phyloP scores from a whole-genome alignment of 2,797 vertebrate genomes.

The Tragopan temminckii region DNA sequence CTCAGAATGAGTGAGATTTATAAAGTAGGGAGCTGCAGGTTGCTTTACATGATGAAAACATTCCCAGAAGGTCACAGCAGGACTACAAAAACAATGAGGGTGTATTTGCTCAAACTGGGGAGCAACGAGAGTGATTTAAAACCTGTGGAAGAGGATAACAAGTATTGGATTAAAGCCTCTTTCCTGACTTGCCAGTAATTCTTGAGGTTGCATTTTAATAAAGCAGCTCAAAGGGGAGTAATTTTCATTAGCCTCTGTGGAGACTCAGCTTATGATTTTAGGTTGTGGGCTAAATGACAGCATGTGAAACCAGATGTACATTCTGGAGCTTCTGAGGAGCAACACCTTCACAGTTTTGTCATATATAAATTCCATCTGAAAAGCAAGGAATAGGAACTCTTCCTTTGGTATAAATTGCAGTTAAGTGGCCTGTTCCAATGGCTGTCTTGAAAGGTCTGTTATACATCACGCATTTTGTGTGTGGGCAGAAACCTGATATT shows the following conservation, averaged over 20 bases:
- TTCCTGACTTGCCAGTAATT: constrained; percentile 59
- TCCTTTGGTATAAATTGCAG: constrained; percentile 23
- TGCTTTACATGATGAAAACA: constrained; percentile 61
- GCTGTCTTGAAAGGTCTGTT: constrained; percentile 50
- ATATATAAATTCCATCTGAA: constrained; percentile 13
- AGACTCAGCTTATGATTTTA: constrained; percentile 46
- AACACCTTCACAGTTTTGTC: background rate
- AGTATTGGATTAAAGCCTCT: constrained; percentile 66
- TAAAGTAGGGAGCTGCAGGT: constrained; percentile 64
- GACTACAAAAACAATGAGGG: constrained; percentile 71
- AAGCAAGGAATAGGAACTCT: constrained; percentile 32
- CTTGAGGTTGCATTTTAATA: constrained; percentile 52
- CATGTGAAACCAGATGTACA: constrained; percentile 28
- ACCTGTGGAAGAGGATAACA: constrained; percentile 68
- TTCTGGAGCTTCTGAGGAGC: constrained; percentile 20
- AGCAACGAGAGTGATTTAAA: constrained; percentile 65
- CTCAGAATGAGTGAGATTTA: constrained; percentile 67
- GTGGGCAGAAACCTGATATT: constrained; percentile 47
- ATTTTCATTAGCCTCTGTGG: constrained; percentile 51
- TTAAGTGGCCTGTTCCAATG: constrained; percentile 30
- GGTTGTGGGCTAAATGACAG: constrained; percentile 33
- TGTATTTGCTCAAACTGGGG: constrained; percentile 53
- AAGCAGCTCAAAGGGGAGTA: constrained; percentile 44
- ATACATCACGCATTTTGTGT: constrained; percentile 17
- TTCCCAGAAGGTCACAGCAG: constrained; percentile 69